Base-by-base conservation (phyloP, 2,113 vertebrate species). In the Symphodus melops region DNA sequence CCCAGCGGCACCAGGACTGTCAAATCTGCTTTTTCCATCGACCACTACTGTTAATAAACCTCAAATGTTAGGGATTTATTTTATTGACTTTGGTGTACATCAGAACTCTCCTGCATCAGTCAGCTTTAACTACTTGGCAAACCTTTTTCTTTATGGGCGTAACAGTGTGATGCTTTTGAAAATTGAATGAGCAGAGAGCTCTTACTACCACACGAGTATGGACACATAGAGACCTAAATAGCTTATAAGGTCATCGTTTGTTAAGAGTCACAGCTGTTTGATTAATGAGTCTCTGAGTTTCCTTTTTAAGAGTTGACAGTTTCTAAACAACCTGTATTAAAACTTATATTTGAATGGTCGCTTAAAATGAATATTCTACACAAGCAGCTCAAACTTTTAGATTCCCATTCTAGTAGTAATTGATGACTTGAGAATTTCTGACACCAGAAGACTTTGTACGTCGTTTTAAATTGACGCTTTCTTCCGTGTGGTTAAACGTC, bases 1-100 rank as follows among this genome's bases (percentile, higher is more conserved):
- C 60, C 1, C 41, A 25, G 79, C 44, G 72, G 70, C 82, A 59
- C 72, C 87, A 68, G 62, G 60, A 66, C 82, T 53, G 76, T 82
- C 79, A 69, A 8, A 81, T 37, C 57, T 56, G 76, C 68, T 82
- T 76, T 83, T 73, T 85, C 80, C 84, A 74, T 74, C 69, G 64
- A 25, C 42, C 72, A 17, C 69, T 42, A 19, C 70, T 72, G 49
- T 69, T 84, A 69, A 86, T 78, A 69, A 84, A 75, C 72, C 39
- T 82, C 63, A 56, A 79, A 82, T 62, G 87, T 58, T 14, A 0
- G 49, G 46, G 19, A 41, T 75, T 65, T 75, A 76, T 82, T 79
- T 82, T 73, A 71, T 65, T 81, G 73, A 66, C 57, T 78, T 57
- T 61, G 55, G 74, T 62, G 71, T 72, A 60, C 63, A 81, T 86